These are phyloP conservation scores for Corythornis leucogaster DNA, from an alignment of 2,797 vertebrate species.

Conservation along the genomic window DNA sequence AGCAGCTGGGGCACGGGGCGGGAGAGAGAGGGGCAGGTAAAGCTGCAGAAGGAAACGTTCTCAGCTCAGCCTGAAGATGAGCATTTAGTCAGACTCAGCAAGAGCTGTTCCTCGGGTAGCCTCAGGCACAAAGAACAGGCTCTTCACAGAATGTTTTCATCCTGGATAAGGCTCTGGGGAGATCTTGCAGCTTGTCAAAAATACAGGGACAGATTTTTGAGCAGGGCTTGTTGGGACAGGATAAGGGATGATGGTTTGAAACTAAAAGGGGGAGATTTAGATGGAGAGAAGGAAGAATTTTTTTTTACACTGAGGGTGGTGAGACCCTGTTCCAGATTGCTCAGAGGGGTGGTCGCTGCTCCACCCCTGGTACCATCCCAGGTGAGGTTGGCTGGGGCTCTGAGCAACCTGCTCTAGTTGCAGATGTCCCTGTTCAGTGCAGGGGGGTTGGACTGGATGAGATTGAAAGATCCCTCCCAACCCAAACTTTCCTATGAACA, in stretches of 20 bases:
- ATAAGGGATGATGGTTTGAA: background rate
- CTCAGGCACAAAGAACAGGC: background rate
- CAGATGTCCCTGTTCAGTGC: background rate
- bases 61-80: background rate
- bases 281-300: background rate
- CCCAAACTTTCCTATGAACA: background rate
- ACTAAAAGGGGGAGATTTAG: background rate
- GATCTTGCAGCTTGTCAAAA: background rate
- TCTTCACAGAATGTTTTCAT: background rate
- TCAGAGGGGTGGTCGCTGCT: no score
- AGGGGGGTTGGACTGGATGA: background rate
- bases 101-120: background rate
- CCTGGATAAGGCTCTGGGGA: background rate
- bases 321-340: background rate
- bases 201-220: background rate
- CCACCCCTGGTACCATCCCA: background rate
- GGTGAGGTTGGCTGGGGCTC: background rate
- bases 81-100: background rate
- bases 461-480: background rate
- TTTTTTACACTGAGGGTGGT: background rate
- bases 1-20: background rate
- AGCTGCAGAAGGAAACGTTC: background rate
- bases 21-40: background rate
- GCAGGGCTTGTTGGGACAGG: background rate
- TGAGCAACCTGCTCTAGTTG: background rate